Conservation (phyloP, 2,888 invertebrate genomes). For the Conomelus anceps region DNA sequence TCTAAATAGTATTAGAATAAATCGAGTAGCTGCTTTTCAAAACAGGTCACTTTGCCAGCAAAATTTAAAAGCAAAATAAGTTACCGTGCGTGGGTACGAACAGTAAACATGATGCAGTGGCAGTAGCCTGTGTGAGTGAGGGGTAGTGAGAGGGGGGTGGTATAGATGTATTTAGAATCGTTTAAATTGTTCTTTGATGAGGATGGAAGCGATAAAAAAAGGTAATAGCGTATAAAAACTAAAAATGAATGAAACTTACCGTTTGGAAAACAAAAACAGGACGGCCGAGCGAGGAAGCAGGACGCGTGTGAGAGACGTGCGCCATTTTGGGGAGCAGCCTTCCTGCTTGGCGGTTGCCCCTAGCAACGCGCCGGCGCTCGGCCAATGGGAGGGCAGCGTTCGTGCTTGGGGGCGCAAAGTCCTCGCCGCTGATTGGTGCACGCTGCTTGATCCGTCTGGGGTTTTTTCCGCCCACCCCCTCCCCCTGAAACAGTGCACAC, state of each 20-base stretch:
- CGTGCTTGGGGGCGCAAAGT: constrained; percentile 51
- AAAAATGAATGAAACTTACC: constrained; percentile 26
- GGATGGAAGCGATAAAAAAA: background rate
- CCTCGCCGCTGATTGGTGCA: constrained; percentile 42
- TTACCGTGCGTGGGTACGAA: background rate
- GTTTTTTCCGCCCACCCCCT: constrained; percentile 21
- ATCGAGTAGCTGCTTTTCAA: too few relatives aligned
- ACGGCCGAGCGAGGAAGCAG: constrained; percentile 13
- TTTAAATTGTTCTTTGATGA: background rate
- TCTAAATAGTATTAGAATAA: background rate
- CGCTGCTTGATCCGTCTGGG: constrained; percentile 34
- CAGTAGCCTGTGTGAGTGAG: background rate
- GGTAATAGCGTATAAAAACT: background rate
- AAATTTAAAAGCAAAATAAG: too few relatives aligned
- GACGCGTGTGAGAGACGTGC: background rate
- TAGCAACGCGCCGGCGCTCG: background rate
- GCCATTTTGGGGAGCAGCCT: constrained; percentile 18
- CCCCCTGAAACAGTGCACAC: background rate
- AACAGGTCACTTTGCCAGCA: too few relatives aligned
- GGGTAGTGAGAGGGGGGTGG: background rate
- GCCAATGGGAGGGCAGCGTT: background rate
- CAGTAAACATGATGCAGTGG: background rate
- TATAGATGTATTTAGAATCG: background rate
- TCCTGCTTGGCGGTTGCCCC: constrained; percentile 1
- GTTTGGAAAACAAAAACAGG: constrained; percentile 24